Percentiles rank a stretch among this genome's conserved stretches.
Evolutionary conservation across 2,797 vertebrate species (phyloP).

Genomic region (Clarias platycephalus): DNA sequence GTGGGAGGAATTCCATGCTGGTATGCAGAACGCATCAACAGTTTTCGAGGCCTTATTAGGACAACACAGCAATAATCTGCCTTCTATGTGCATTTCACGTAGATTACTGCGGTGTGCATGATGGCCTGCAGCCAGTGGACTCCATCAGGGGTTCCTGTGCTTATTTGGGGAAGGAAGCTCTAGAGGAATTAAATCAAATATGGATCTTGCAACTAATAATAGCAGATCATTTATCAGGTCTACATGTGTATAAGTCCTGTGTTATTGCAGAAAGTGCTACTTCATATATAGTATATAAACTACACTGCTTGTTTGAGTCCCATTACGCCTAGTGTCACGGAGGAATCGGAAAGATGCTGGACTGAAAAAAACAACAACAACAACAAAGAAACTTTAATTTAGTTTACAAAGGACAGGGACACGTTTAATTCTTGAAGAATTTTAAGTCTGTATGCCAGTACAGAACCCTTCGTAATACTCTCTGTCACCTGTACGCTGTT

Average conservation of each 20-base stretch:
- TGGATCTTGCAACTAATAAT: neutral
- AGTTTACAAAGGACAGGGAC: neutral
- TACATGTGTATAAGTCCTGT: neutral
- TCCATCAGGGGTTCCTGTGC: constrained; percentile 9
- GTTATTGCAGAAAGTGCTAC: neutral
- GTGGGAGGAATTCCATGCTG: constrained; percentile 50
- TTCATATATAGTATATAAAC: neutral
- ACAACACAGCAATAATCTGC: constrained; percentile 28
- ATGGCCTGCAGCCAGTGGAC: neutral
- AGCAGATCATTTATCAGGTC: neutral
- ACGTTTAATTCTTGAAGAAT: neutral
- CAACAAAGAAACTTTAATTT: neutral
- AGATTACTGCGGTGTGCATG: constrained; percentile 33
- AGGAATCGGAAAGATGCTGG: too few species aligned
- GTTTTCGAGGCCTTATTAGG: constrained; percentile 67
- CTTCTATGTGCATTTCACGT: constrained; percentile 22
- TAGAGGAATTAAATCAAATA: neutral
- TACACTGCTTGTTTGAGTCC: neutral
- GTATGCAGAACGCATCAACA: constrained; percentile 61
- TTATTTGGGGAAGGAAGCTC: constrained; percentile 37
- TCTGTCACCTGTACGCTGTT: neutral
- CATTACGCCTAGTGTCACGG: neutral
- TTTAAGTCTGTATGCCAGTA: neutral
- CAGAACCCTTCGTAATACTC: neutral
- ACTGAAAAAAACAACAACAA: too few species aligned